These are phyloP conservation scores for Drosophila parthenogenetica DNA, from an alignment of 2,888 invertebrate genomes.

Conservation along the genomic window DNA sequence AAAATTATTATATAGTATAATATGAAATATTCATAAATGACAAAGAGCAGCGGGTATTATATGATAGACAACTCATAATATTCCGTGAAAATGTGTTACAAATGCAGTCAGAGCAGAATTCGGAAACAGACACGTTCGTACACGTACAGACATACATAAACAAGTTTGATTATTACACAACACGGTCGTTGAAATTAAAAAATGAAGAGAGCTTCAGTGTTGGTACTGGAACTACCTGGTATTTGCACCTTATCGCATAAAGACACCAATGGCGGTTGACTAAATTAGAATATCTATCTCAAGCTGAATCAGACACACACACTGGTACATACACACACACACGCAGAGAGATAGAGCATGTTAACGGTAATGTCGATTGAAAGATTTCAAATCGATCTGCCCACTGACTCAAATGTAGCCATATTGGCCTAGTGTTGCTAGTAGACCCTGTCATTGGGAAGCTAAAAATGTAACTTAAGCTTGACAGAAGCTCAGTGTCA, in stretches of 20 bases:
- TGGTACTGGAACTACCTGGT: conserved; percentile 35
- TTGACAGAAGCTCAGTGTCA: no score
- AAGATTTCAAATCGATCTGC: conserved; percentile 4
- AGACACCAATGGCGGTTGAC: conserved; percentile 58
- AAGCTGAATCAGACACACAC: conserved; percentile 15
- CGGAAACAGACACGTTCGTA: conserved; percentile 77
- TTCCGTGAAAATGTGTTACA: conserved; percentile 62
- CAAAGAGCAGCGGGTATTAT: conserved; percentile 42
- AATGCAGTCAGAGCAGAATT: conserved; percentile 75
- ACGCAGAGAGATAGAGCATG: background rate
- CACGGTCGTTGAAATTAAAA: conserved; percentile 78
- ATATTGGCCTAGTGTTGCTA: conserved; percentile 2
- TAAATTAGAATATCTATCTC: conserved; percentile 75
- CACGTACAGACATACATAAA: conserved; percentile 49
- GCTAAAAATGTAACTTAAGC: no score
- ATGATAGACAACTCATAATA: conserved; percentile 45
- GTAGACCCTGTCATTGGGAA: background rate
- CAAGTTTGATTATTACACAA: conserved; percentile 81
- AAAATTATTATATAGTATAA: background rate
- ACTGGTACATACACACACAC: background rate
- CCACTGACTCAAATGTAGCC: conserved; percentile 18
- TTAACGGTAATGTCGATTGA: conserved; percentile 4
- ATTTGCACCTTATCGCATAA: conserved; percentile 79
- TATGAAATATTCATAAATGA: conserved; percentile 9
- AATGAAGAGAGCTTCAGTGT: conserved; percentile 50